phyloP scores from a whole-genome alignment of 2,888 invertebrate species.

The Neria commutata region DNA sequence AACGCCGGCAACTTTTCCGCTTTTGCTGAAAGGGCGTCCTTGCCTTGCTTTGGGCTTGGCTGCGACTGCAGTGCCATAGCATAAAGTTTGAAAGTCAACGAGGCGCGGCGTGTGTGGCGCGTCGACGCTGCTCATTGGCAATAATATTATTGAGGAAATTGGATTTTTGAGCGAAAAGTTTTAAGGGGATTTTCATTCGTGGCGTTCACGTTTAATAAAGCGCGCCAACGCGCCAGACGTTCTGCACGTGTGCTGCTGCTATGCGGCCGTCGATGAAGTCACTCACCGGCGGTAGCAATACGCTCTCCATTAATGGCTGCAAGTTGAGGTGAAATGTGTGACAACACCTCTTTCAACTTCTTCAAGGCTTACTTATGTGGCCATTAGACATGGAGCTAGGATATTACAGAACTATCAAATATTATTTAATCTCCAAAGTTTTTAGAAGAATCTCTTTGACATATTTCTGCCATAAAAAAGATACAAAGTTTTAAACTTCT shows the following conservation, averaged over 20 bases:
- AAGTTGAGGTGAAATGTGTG: neutral
- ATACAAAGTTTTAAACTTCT: too few species aligned
- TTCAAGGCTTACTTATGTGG: too few species aligned
- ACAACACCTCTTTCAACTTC: too few species aligned
- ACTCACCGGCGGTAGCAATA: neutral
- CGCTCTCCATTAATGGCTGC: neutral
- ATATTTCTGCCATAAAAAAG: too few species aligned
- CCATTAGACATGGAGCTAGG: too few species aligned
- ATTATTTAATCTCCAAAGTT: too few species aligned
- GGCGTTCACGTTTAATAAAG: neutral
- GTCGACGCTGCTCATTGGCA: neutral
- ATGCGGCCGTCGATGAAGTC: too few species aligned
- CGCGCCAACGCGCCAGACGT: neutral
- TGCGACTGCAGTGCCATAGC: neutral
- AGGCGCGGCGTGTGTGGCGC: neutral
- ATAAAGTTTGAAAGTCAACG: neutral
- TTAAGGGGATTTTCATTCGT: constrained; percentile 7
- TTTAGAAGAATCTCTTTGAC: too few species aligned
- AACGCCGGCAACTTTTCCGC: constrained; percentile 2
- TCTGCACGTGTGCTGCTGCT: too few species aligned
- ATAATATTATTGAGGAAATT: constrained; percentile 26
- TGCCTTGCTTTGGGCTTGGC: neutral
- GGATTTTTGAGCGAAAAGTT: constrained; percentile 10
- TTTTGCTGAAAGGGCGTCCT: constrained; percentile 23
- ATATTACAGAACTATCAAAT: too few species aligned